Base-by-base conservation (phyloP, 2,797 vertebrate genomes). In the Megaceryle alcyon region DNA sequence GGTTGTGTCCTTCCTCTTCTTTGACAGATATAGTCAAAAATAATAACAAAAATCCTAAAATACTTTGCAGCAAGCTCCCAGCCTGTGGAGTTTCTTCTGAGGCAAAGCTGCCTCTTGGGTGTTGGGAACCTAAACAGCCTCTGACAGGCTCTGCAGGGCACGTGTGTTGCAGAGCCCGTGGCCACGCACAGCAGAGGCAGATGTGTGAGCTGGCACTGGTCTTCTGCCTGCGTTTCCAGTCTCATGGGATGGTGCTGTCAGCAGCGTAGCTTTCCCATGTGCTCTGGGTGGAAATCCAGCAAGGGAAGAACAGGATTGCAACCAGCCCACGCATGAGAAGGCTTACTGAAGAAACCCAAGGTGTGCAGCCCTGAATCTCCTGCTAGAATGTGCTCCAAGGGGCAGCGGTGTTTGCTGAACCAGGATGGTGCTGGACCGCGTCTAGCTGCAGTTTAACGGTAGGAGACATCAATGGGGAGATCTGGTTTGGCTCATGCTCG, bases 121-220 rank as follows among this genome's bases (percentile, higher is more conserved):
- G 26, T 12, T 66, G 79, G 44, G 57, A 33, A 4, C 9, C 33
- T 2, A 5, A 16, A 3, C 14, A 41, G 59, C 41, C 48, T 46
- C 29, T 9, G 44, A 9, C 0, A 11, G 31, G 77, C 66, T 35
- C 33, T 1, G 0, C 35, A 10, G 76, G 39, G 54, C 63, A 0
- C 2, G 0, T 0, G 13, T 1, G 0, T 48, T 9, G 61, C 86
- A 14, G 70, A 69, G 44, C 68, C 26, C 39, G 0, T 1, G 15
- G 65, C 59, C 56, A 10, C 19, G 29, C 10, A 0, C 41, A 60
- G 19, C 33, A 14, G 44, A 23, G 43, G 53, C 51, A 26, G 48
- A 7, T 13, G 19, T 9, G 16, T 7, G n/a, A 29, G 54, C 68
- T 91, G 8, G 16, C 26, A 0, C 48, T 6, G 73, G 1, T 15